These are phyloP conservation scores for Apotomis turbidana DNA, from an alignment of 2,888 invertebrate species.

Conservation along the genomic window DNA sequence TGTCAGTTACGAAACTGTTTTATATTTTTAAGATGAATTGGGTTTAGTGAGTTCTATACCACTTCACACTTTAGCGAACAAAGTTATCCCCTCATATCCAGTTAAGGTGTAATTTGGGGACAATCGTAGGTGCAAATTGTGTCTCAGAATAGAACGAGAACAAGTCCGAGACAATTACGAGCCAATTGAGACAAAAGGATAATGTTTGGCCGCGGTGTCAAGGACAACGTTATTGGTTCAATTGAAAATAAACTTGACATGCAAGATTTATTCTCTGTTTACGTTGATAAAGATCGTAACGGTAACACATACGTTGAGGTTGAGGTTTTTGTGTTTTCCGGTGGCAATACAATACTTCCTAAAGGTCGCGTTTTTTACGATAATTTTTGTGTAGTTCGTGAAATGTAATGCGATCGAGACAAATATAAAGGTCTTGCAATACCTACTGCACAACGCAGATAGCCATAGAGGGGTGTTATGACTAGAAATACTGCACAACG, in stretches of 20 bases:
- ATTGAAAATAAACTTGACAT: conserved; percentile 76
- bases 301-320: conserved; percentile 10
- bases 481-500: too few relatives aligned
- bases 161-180: conserved; percentile 77
- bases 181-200: conserved; percentile 83
- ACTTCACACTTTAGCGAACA: conserved; percentile 45
- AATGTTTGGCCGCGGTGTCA: conserved; percentile 80
- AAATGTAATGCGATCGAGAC: too few relatives aligned
- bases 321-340: conserved; percentile 7
- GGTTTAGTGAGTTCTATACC: neutral
- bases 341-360: neutral
- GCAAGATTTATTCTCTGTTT: conserved; percentile 62
- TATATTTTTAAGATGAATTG: neutral
- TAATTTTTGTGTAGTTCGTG: too few relatives aligned
- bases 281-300: conserved; percentile 38
- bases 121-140: conserved; percentile 75
- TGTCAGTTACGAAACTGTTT: neutral
- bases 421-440: too few relatives aligned
- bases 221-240: conserved; percentile 72
- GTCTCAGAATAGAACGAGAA: conserved; percentile 78
- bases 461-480: too few relatives aligned
- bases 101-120: conserved; percentile 77
- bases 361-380: conserved; percentile 2
- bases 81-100: conserved; percentile 52
- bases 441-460: too few relatives aligned